phyloP scores from a whole-genome alignment of 64 coral and sea anemone genomes.

The Orbicella faveolata region DNA sequence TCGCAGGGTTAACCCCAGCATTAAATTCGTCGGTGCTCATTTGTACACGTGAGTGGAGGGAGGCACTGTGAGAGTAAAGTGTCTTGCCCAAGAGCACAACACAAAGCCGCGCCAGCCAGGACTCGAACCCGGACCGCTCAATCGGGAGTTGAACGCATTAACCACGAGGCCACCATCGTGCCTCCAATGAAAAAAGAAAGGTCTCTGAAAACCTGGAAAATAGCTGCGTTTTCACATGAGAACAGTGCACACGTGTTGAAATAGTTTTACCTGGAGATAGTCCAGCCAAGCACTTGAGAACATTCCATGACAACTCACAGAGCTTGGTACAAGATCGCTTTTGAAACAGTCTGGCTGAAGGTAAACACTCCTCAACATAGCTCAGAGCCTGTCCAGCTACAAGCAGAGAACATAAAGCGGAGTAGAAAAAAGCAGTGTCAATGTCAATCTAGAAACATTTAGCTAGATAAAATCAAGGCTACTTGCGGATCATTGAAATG shows the following conservation, averaged over 20 bases:
- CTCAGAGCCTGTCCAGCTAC: slow-evolving; percentile 5
- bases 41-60: too few species aligned
- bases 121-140: not conserved
- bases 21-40: too few species aligned
- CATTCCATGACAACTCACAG: slow-evolving; percentile 23
- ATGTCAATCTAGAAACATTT: not conserved
- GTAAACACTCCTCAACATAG: slow-evolving; percentile 4
- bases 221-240: not conserved
- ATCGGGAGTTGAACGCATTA: not conserved
- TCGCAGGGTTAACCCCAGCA: too few species aligned
- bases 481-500: too few species aligned
- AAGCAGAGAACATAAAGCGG: not conserved
- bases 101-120: not conserved
- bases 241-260: too few species aligned
- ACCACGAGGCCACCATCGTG: too few species aligned
- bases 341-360: slow-evolving; percentile 30
- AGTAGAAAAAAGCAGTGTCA: not conserved
- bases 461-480: too few species aligned
- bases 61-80: too few species aligned
- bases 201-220: not conserved
- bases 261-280: not conserved
- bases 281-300: slow-evolving; percentile 20
- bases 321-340: slow-evolving; percentile 11
- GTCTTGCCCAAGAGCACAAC: too few species aligned
- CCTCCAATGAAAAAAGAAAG: too few species aligned